Evolutionary conservation across 2,888 invertebrate genomes (phyloP).

Genomic region (Cephus pygmeus): DNA sequence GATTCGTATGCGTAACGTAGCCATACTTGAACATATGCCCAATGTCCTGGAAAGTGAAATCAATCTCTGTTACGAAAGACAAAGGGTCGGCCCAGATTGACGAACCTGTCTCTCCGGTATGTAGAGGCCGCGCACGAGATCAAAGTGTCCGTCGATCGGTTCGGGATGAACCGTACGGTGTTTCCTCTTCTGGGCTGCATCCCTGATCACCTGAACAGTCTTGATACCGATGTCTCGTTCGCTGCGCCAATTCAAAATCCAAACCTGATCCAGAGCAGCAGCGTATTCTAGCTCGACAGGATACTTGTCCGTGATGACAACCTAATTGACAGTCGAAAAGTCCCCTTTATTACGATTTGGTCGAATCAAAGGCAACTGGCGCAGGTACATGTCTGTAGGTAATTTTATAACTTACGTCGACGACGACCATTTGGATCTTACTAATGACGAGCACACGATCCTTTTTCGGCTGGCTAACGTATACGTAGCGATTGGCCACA

Average conservation of each 20-base stretch:
- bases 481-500: conserved; percentile 78
- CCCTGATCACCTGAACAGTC: conserved; percentile 78
- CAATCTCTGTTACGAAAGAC: neutral
- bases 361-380: neutral
- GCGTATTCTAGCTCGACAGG: conserved; percentile 79
- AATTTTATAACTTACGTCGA: conserved; percentile 68
- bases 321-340: conserved; percentile 60
- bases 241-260: conserved; percentile 78
- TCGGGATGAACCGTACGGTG: conserved; percentile 80
- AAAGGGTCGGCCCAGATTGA: neutral
- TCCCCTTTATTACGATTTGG: neutral
- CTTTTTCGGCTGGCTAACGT: conserved; percentile 77
- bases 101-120: conserved; percentile 71
- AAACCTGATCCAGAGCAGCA: conserved; percentile 78
- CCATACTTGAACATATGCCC: conserved; percentile 76
- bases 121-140: conserved; percentile 75
- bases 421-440: conserved; percentile 77
- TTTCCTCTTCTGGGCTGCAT: conserved; percentile 77
- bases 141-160: conserved; percentile 81
- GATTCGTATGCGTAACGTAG: conserved; percentile 79
- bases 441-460: conserved; percentile 79
- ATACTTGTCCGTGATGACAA: conserved; percentile 78
- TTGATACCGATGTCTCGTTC: conserved; percentile 72
- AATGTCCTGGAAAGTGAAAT: conserved; percentile 65
- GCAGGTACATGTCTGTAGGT: neutral